phyloP scores from a whole-genome alignment of 2,888 invertebrate genomes.

The Lasioglossum pauxillum region DNA sequence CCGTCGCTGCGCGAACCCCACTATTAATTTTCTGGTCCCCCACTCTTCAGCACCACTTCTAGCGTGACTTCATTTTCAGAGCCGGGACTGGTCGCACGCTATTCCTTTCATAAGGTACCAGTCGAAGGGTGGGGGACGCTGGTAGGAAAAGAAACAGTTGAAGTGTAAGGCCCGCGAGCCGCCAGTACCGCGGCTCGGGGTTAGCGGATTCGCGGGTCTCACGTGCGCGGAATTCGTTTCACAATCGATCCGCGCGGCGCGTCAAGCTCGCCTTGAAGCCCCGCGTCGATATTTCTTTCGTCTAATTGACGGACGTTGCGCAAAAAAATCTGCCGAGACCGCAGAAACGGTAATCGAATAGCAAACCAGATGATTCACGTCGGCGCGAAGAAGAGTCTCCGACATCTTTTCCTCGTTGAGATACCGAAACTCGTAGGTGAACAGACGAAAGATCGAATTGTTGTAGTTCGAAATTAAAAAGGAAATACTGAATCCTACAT shows the following conservation, averaged over 20 bases:
- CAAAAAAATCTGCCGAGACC: conserved; percentile 37
- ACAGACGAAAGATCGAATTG: too few relatives aligned
- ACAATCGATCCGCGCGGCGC: conserved; percentile 16
- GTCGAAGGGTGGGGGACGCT: too few relatives aligned
- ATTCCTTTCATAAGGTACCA: not conserved
- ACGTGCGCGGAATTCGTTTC: conserved; percentile 33
- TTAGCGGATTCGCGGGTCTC: not conserved
- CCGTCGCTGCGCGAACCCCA: too few relatives aligned
- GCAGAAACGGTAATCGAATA: not conserved
- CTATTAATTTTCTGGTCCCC: too few relatives aligned
- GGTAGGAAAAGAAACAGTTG: too few relatives aligned
- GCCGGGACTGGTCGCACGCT: too few relatives aligned
- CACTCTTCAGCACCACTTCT: too few relatives aligned
- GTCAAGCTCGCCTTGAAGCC: conserved; percentile 15
- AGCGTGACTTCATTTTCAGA: too few relatives aligned
- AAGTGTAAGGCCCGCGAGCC: too few relatives aligned
- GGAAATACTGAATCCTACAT: too few relatives aligned
- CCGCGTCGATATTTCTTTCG: conserved; percentile 32
- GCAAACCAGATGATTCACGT: not conserved
- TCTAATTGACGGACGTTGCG: conserved; percentile 41
- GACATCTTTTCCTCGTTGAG: not conserved
- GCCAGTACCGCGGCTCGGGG: not conserved
- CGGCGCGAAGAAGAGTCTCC: not conserved
- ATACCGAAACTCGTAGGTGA: too few relatives aligned
- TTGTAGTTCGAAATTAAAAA: too few relatives aligned